A percentile compares a stretch with the other conserved stretches of the same genome.
Conservation (phyloP, 2,797 vertebrate species). For the Triplophysa bombifrons region DNA sequence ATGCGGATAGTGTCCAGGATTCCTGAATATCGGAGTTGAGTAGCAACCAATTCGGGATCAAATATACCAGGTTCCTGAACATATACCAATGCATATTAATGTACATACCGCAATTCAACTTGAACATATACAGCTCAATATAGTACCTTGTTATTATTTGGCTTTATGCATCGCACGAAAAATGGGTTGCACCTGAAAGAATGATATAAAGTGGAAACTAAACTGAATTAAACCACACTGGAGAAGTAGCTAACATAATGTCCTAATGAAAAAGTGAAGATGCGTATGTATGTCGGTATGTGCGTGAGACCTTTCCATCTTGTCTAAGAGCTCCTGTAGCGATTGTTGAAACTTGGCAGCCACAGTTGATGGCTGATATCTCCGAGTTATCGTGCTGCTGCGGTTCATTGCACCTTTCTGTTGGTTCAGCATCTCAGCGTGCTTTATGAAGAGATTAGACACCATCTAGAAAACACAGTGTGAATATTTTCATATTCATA, state of each 20-base stretch:
- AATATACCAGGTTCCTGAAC: constrained; percentile 87
- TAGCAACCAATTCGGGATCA: constrained; percentile 83
- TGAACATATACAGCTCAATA: background rate
- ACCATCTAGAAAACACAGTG: constrained; percentile 81
- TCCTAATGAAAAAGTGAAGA: background rate
- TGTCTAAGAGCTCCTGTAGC: constrained; percentile 91
- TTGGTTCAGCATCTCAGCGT: constrained; percentile 80
- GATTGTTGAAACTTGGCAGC: constrained; percentile 95
- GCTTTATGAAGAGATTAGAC: constrained; percentile 89
- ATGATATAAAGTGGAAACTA: background rate
- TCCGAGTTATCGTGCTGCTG: constrained; percentile 80
- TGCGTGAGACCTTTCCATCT: constrained; percentile 88
- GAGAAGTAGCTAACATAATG: background rate
- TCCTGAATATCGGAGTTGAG: constrained; percentile 90
- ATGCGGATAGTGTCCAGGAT: constrained; percentile 94
- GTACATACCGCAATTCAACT: background rate
- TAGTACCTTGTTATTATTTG: constrained; percentile 95
- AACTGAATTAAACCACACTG: background rate
- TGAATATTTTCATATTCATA: constrained; percentile 22
- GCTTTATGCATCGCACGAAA: constrained; percentile 96
- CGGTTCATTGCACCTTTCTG: constrained; percentile 80
- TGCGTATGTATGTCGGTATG: background rate
- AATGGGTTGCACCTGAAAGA: constrained; percentile 89
- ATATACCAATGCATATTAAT: constrained; percentile 17
- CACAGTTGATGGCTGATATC: constrained; percentile 89